Evolutionary conservation across 2,113 vertebrate genomes (phyloP).

Genomic region (Sinocyclocheilus rhinocerous): DNA sequence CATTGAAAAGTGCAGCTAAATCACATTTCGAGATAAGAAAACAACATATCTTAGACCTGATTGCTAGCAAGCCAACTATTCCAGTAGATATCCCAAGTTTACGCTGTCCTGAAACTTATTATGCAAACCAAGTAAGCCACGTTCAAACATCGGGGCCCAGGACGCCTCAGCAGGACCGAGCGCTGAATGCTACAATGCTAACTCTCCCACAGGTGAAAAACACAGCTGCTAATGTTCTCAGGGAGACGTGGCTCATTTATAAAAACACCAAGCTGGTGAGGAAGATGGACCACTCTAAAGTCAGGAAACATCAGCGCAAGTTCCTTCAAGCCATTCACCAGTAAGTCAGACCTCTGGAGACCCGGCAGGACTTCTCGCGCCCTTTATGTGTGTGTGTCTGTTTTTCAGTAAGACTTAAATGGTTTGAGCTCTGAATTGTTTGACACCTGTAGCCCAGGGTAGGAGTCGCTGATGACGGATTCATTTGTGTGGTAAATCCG

Average conservation of each 20-base stretch:
- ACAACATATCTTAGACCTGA: background rate
- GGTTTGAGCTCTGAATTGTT: constrained; percentile 80
- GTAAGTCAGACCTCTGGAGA: constrained; percentile 80
- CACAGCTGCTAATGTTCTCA: constrained; percentile 99
- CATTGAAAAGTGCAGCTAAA: background rate
- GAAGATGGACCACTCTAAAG: constrained; percentile 98
- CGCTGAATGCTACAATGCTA: background rate
- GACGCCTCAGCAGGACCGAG: background rate
- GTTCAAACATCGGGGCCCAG: background rate
- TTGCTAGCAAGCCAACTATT: background rate
- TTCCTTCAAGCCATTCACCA: constrained; percentile 99
- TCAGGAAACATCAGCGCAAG: constrained; percentile 99
- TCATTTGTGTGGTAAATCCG: background rate
- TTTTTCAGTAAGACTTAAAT: constrained; percentile 27
- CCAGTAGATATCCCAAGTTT: background rate
- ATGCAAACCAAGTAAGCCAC: background rate
- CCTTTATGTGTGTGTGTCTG: constrained; percentile 17
- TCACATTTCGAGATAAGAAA: background rate
- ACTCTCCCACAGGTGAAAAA: constrained; percentile 92
- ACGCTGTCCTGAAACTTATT: background rate
- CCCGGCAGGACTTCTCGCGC: background rate
- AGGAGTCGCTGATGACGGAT: background rate
- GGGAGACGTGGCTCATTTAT: constrained; percentile 99
- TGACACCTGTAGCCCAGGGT: constrained; percentile 80
- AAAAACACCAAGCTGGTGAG: constrained; percentile 99